Conservation (phyloP, 2,797 vertebrate genomes). For the Diplodus sargus region DNA sequence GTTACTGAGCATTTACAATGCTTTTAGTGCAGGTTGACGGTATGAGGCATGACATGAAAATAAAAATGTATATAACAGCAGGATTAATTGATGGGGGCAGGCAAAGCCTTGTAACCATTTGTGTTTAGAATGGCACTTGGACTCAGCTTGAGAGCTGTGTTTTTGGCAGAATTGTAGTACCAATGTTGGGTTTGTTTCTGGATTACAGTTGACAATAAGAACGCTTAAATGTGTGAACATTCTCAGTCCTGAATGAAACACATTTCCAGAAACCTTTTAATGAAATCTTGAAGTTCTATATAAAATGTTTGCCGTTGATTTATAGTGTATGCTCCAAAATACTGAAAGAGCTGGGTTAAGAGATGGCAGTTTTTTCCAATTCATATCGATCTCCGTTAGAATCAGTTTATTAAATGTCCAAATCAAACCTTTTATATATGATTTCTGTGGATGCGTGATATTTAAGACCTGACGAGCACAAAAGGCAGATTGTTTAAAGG, state of each 20-base stretch:
- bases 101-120: constrained; percentile 29
- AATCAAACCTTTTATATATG: too few species aligned
- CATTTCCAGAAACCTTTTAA: not conserved
- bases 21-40: constrained; percentile 83
- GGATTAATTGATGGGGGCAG: constrained; percentile 58
- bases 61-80: not conserved
- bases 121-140: not conserved
- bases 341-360: too few species aligned
- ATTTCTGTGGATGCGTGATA: too few species aligned
- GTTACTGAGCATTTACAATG: constrained; percentile 30
- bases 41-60: not conserved
- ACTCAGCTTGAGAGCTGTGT: not conserved
- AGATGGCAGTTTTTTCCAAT: too few species aligned
- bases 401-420: too few species aligned
- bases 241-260: not conserved
- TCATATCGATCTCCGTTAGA: too few species aligned
- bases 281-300: not conserved
- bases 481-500: too few species aligned
- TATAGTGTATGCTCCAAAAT: not conserved
- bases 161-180: constrained; percentile 23
- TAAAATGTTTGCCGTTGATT: not conserved
- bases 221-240: not conserved
- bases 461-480: too few species aligned
- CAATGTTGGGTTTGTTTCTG: constrained; percentile 16
- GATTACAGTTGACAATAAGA: not conserved